Base-by-base conservation (phyloP, 1,140 invertebrate genomes). In the Drosophila triauraria region DNA sequence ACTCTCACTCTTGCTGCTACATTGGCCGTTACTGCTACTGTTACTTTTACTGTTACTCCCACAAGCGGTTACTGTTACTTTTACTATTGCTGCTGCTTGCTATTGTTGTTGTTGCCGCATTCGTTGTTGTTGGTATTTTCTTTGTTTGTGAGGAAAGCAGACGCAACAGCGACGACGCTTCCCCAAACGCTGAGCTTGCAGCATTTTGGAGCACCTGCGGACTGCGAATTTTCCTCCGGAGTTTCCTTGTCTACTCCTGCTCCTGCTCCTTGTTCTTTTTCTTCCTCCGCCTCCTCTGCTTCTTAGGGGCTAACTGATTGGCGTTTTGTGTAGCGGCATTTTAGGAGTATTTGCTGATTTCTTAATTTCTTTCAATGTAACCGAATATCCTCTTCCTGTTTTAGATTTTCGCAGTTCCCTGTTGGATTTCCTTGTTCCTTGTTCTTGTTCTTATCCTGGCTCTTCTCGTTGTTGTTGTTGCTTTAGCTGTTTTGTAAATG, bases 81-180 rank as follows among this genome's bases (percentile, higher is more conserved):
- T 64, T 47, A 69, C 47, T 38, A 30, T 35, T 53, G 17, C 50
- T 62, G 27, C 10, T 78, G 42, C 25, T 40, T 60, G 56, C 15
- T 61, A 44, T 43, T 75, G 60, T 48, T 68, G 35, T 43, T 30
- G 51, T 30, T 61, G 57, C 27, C 61, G 57, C 56, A 54, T 48
- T 61, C 65, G 67, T 71, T 71, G 72, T 60, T 80, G 84, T 25
- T 81, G 69, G 43, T 63, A 88, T 83, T 75, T 84, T 78, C 84
- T 87, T 87, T 88, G 84, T 88, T 84, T 87, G 72, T 78, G 58
- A 58, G 85, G 85, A 69, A 78, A 81, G 80, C 77, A 80, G 65
- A 84, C 64, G 84, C 84, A 84, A 75, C 80, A 80, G 77, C 84
- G 84, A 78, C 84, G 69, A 78, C 64, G 64, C 71, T 87, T 87